Base-by-base conservation (phyloP, 2,797 vertebrate genomes). In the Pseudochromis fuscus region DNA sequence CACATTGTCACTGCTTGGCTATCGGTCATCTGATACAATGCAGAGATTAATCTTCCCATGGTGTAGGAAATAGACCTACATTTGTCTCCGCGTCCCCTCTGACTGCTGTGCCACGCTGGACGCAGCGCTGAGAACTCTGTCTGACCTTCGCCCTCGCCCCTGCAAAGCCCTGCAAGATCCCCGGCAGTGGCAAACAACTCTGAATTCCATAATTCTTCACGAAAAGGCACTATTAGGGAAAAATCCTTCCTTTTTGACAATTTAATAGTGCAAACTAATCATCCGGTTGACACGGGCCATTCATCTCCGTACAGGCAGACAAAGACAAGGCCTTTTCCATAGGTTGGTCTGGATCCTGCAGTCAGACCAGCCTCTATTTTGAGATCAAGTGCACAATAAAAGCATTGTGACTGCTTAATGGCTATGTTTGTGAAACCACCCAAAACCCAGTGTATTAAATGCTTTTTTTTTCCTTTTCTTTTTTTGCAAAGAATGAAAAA, bases 201-300 rank as follows among this genome's bases (percentile, higher is more conserved):
- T 91, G 91, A 93, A 94, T 93, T 94, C 94, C 92, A 94, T 93
- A 94, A 92, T 94, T 95, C 95, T 95, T 94, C 82, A 74, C 85
- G 92, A 93, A 91, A 88, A 87, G 84, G 90, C 93, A 95, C 95
- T 95, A 95, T 95, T 94, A 94, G 93, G 92, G 49, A 28, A 30
- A 67, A 83, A 95, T 94, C 94, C 94, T 95, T 95, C 92, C 93
- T 93, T 95, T 95, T 94, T 95, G 96, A 97, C 96, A 96, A 95
- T 96, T 94, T 96, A 98, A 97, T 97, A 95, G 95, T 92, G 94
- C 94, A 95, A 95, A 96, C 95, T 94, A 96, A 96, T 98, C 96
- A 95, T 96, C 94, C 92, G 93, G 87, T 88, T 96, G 96, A 97
- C 96, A 96, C 82, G 88, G 90, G 89, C 93, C 95, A 98, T 98